phyloP scores from a whole-genome alignment of 2,888 invertebrate genomes.

The Lycaena phlaeas region DNA sequence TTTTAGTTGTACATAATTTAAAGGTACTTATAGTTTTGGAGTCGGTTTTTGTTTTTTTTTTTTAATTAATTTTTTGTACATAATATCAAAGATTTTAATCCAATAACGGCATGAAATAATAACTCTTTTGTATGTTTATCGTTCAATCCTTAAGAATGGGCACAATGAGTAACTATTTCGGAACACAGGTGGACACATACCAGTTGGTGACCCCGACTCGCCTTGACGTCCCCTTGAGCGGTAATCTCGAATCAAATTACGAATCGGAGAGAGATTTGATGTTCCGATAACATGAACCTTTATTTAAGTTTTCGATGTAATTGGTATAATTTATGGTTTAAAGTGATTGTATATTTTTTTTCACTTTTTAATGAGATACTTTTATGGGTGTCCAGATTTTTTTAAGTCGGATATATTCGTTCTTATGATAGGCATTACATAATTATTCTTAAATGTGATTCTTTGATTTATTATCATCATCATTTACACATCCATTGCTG shows the following conservation, averaged over 20 bases:
- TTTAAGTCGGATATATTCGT: too few relatives aligned
- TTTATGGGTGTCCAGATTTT: too few relatives aligned
- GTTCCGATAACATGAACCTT: not conserved
- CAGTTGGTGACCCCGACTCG: conserved; percentile 48
- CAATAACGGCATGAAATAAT: not conserved
- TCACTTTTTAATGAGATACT: not conserved
- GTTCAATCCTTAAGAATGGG: conserved; percentile 9
- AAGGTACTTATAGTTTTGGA: too few relatives aligned
- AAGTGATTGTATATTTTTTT: not conserved
- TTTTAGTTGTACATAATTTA: too few relatives aligned
- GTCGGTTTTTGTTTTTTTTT: too few relatives aligned
- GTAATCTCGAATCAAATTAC: conserved; percentile 55
- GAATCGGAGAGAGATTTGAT: conserved; percentile 29
- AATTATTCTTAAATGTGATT: too few relatives aligned
- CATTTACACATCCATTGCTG: too few relatives aligned
- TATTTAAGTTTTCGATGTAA: too few relatives aligned
- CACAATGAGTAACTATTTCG: not conserved
- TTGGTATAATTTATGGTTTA: not conserved
- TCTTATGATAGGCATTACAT: too few relatives aligned
- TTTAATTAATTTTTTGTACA: too few relatives aligned
- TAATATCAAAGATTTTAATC: conserved; percentile 1
- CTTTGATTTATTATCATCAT: too few relatives aligned
- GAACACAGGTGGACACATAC: conserved; percentile 34
- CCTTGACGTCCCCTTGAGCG: conserved; percentile 34
- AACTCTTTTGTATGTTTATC: conserved; percentile 13